A percentile compares a stretch with the other conserved stretches of the same genome.
These are phyloP conservation scores for Apodemus agrarius DNA, from an alignment of 2,797 vertebrate genomes.

Conservation along the genomic window DNA sequence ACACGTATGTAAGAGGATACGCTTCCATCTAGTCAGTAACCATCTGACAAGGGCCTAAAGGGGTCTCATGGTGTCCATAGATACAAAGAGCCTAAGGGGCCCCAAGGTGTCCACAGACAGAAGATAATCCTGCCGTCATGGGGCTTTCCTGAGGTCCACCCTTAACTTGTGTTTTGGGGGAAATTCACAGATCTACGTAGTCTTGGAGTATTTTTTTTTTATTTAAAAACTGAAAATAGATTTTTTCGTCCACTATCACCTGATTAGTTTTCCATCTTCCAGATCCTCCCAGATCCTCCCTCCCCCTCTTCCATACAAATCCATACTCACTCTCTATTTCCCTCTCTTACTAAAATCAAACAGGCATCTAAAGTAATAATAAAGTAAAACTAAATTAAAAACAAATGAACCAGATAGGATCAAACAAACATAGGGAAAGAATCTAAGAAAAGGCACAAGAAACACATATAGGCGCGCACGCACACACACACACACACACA, in stretches of 20 bases:
- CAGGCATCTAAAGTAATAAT: neutral
- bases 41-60: neutral
- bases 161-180: neutral
- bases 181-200: neutral
- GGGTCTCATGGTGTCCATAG: neutral
- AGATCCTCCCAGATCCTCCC: neutral
- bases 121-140: neutral
- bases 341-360: neutral
- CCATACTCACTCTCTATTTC: too few species aligned
- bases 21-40: neutral
- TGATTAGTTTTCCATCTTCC: neutral
- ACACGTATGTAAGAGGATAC: neutral
- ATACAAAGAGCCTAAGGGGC: neutral
- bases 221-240: neutral
- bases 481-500: too few species aligned
- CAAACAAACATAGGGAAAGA: neutral
- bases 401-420: neutral
- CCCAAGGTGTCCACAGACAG: neutral
- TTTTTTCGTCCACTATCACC: neutral
- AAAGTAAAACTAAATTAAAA: neutral
- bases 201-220: neutral
- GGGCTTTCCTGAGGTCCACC: neutral
- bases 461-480: neutral
- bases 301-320: neutral
- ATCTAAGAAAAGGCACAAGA: neutral